phyloP scores from a whole-genome alignment of 2,797 vertebrate species.

The Iguana delicatissima region DNA sequence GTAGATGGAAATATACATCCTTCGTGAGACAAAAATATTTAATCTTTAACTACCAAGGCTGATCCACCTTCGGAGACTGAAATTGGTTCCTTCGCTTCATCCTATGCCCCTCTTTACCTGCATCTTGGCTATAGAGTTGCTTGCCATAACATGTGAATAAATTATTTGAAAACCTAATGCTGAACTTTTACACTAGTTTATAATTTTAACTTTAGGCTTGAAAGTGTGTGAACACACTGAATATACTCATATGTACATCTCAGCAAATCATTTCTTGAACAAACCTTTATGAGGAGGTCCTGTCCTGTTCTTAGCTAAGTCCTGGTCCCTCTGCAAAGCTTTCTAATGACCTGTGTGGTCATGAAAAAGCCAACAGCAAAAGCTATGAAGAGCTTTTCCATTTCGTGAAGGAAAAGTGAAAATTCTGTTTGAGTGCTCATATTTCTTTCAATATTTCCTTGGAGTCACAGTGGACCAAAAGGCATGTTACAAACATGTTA shows the following conservation, averaged over 20 bases:
- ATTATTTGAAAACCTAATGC: not conserved
- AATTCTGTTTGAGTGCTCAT: not conserved
- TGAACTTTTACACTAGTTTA: not conserved
- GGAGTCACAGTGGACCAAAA: not conserved
- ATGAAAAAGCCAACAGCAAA: not conserved
- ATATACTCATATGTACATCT: conserved; percentile 61
- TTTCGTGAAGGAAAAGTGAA: not conserved
- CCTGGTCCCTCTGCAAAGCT: not conserved
- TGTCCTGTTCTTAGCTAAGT: not conserved
- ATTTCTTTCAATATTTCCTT: not conserved
- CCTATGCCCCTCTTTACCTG: not conserved
- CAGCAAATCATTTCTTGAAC: conserved; percentile 73
- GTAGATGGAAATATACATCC: not conserved
- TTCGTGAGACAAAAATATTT: not conserved
- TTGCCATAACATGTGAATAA: not conserved
- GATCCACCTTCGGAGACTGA: not conserved
- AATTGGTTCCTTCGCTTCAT: not conserved
- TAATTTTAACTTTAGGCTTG: not conserved
- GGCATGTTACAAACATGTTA: not conserved
- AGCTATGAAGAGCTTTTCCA: not conserved
- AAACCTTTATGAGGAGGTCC: conserved; percentile 65
- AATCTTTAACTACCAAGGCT: not conserved
- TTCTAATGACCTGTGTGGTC: not conserved
- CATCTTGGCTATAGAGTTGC: not conserved
- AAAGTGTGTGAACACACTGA: not conserved